Evolutionary conservation across 2,888 invertebrate genomes (phyloP), one percentile per base, ranked within the genome.

Genomic region (Nectonema munidae): DNA sequence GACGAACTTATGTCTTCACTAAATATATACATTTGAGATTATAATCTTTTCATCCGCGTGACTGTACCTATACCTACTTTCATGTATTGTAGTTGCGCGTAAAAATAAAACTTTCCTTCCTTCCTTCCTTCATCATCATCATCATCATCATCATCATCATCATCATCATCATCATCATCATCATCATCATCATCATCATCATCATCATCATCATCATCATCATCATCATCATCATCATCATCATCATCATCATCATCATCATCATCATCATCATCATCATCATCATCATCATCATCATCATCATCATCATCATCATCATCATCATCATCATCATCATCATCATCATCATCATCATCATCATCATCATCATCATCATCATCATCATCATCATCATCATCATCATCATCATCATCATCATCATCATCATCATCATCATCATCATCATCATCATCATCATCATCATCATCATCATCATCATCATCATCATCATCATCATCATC

Each of bases 51-150:
- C n/a, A n/a, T n/a, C n/a, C n/a, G n/a, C n/a, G n/a, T n/a, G n/a
- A n/a, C n/a, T n/a, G n/a, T n/a, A n/a, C n/a, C n/a, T n/a, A n/a
- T n/a, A n/a, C n/a, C n/a, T n/a, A n/a, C n/a, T n/a, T n/a, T n/a
- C n/a, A n/a, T n/a, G n/a, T n/a, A n/a, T n/a, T n/a, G n/a, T n/a
- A n/a, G n/a, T n/a, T n/a, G n/a, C n/a, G n/a, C n/a, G n/a, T n/a
- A n/a, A n/a, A n/a, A n/a, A n/a, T n/a, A n/a, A n/a, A n/a, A n/a
- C n/a, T n/a, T n/a, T n/a, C n/a, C n/a, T n/a, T n/a, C n/a, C n/a
- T n/a, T n/a, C n/a, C n/a, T n/a, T n/a, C 75, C 49, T 74, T 39
- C 13, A 32, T 32, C 13, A 32, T 32, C 13, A 32, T 32, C 13
- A 32, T 32, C 13, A 32, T 32, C 13, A 32, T 32, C 13, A 32